A percentile compares a stretch with the other conserved stretches of the same genome.
phyloP scores from a whole-genome alignment of 2,888 invertebrate species.

The Thera britannica region DNA sequence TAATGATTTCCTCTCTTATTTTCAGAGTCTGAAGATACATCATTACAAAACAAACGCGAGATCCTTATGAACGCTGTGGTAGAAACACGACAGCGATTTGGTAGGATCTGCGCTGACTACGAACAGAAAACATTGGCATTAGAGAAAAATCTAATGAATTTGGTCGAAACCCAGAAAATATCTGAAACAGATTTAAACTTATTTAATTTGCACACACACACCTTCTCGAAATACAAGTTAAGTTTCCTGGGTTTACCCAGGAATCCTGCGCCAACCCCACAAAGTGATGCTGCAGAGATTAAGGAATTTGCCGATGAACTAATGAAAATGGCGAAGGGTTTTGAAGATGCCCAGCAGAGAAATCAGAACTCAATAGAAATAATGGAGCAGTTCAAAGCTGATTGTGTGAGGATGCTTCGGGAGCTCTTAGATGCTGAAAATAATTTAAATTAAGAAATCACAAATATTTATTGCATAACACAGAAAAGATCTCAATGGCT shows the following conservation, averaged over 20 bases:
- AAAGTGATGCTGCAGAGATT: conserved; percentile 57
- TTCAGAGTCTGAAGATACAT: conserved; percentile 56
- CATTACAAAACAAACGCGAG: conserved; percentile 68
- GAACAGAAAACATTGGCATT: conserved; percentile 62
- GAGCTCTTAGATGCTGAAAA: conserved; percentile 61
- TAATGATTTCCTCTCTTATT: not conserved
- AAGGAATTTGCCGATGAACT: conserved; percentile 62
- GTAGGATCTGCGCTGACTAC: conserved; percentile 70
- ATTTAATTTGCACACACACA: conserved; percentile 20
- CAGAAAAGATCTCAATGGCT: conserved; percentile 45
- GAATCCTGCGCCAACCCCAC: conserved; percentile 46
- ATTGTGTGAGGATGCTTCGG: conserved; percentile 54
- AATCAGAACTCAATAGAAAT: conserved; percentile 61
- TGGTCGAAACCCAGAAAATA: conserved; percentile 48
- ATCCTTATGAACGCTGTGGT: conserved; percentile 74
- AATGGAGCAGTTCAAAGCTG: conserved; percentile 62
- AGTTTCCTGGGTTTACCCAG: conserved; percentile 52
- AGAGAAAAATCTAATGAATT: conserved; percentile 68
- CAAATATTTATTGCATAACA: too few species aligned
- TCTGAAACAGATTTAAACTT: too few species aligned
- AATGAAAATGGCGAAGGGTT: conserved; percentile 49
- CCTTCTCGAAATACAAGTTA: conserved; percentile 59
- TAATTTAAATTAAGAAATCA: not conserved
- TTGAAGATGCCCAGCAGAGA: conserved; percentile 54
- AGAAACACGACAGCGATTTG: conserved; percentile 74